Conservation (phyloP, 2,113 vertebrate species). For the Caranx melampygus region DNA sequence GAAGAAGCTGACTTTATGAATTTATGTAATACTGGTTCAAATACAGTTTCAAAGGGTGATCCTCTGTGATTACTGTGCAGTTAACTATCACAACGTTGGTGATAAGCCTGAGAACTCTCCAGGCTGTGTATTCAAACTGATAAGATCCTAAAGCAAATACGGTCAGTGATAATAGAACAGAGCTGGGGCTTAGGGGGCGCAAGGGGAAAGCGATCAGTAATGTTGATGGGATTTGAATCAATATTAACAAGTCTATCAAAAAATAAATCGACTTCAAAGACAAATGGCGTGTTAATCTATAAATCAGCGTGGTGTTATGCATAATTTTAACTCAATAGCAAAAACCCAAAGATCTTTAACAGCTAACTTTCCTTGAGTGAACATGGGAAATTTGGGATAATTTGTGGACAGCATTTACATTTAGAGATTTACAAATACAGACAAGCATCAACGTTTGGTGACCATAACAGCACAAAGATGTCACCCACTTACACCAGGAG, state of each 20-base stretch:
- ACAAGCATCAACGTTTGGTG: background rate
- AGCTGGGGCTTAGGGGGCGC: background rate
- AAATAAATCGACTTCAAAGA: background rate
- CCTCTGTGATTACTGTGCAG: background rate
- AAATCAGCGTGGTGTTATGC: no score
- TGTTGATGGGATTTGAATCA: rapidly evolving
- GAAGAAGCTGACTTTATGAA: background rate
- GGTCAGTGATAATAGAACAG: background rate
- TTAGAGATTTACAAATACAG: no score
- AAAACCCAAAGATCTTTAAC: background rate
- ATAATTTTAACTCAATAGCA: background rate
- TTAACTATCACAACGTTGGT: background rate
- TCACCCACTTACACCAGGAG: no score
- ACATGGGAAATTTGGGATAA: no score
- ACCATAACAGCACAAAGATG: no score
- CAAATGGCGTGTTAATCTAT: background rate
- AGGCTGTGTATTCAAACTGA: background rate
- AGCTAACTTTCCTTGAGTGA: background rate
- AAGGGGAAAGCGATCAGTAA: background rate
- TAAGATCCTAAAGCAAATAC: background rate
- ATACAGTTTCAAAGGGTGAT: background rate
- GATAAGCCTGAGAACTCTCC: background rate
- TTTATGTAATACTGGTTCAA: background rate
- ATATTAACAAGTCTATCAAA: background rate
- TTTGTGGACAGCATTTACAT: background rate